These are phyloP conservation scores for Anarrhichthys ocellatus DNA, from an alignment of 2,113 vertebrate genomes.

Conservation along the genomic window DNA sequence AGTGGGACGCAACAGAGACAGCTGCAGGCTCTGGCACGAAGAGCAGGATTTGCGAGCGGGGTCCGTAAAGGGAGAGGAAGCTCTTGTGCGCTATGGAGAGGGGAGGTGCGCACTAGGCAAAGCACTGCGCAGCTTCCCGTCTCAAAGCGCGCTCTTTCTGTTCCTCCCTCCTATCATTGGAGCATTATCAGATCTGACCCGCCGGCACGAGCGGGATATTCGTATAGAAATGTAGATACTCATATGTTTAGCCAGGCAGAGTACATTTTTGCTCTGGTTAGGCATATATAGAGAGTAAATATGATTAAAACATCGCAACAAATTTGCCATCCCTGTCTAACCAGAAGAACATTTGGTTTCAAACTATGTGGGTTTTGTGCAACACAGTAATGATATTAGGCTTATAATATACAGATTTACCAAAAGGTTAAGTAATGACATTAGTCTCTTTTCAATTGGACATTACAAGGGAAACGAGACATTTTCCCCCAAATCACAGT, in stretches of 20 bases:
- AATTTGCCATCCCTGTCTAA: neutral
- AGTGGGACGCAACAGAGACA: conserved; percentile 61
- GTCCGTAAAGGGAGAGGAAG: conserved; percentile 36
- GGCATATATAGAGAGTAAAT: neutral
- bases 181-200: conserved; percentile 7
- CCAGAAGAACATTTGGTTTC: neutral
- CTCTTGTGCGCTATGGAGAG: conserved; percentile 31
- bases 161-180: conserved; percentile 35
- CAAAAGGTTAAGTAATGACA: neutral
- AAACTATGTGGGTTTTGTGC: neutral
- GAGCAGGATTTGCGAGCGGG: conserved; percentile 58
- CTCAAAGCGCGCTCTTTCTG: conserved; percentile 38
- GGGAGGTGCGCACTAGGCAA: conserved; percentile 59
- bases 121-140: conserved; percentile 40
- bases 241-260: too few relatives aligned
- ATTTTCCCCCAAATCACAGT: neutral
- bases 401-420: neutral
- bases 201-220: neutral
- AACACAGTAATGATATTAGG: neutral
- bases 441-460: neutral
- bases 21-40: conserved; percentile 78
- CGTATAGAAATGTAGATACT: neutral
- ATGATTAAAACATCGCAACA: neutral
- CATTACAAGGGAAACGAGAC: neutral
- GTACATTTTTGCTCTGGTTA: neutral